Evolutionary conservation across 2,113 vertebrate genomes (phyloP).

Genomic region (Notiomystis cincta): DNA sequence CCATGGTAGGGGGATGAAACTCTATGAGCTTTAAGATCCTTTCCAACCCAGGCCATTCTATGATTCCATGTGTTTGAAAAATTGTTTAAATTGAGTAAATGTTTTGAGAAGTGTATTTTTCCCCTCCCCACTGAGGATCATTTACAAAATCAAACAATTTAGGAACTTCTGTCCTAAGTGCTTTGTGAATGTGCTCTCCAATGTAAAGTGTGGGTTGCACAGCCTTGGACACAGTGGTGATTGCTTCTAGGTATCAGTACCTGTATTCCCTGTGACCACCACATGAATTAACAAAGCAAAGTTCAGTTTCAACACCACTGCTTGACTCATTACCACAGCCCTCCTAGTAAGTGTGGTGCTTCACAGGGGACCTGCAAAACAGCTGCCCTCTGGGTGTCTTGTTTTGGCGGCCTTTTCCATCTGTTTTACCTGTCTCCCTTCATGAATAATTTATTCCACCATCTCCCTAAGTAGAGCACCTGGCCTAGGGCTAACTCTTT

Average conservation of each 20-base stretch:
- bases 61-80: not conserved
- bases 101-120: not conserved
- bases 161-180: not conserved
- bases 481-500: slow-evolving; percentile 77
- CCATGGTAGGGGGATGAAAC: not conserved
- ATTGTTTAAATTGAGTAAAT: not conserved
- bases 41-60: not conserved
- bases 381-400: slow-evolving; percentile 75
- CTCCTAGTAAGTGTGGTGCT: not conserved
- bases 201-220: not conserved
- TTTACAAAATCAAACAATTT: not conserved
- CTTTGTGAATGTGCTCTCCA: not conserved
- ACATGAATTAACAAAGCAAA: not conserved
- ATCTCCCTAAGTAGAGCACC: slow-evolving; percentile 82
- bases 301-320: not conserved
- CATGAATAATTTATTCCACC: slow-evolving; percentile 86
- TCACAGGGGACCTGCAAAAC: slow-evolving; percentile 52
- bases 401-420: slow-evolving; percentile 79
- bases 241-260: not conserved
- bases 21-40: not conserved
- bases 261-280: not conserved
- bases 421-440: slow-evolving; percentile 82
- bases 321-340: not conserved
- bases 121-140: not conserved
- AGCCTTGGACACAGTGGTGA: not conserved